Evolutionary conservation across 2,888 invertebrate species (phyloP).

Genomic region (Limulus polyphemus): DNA sequence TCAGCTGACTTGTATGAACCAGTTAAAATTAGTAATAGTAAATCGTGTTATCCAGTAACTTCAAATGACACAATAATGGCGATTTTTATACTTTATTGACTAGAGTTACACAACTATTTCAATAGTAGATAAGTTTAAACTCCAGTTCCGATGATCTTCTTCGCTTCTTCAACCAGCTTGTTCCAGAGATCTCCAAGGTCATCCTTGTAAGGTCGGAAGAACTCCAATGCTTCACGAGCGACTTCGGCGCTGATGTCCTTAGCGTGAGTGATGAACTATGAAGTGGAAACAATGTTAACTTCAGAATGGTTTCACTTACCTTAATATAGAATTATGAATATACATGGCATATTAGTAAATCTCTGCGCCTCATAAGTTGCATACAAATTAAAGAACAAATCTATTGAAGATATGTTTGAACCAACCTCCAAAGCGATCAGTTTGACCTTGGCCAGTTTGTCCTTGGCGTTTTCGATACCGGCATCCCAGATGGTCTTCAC

Average conservation of each 20-base stretch:
- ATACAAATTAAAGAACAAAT: no score
- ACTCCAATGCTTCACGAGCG: slow-evolving; percentile 16
- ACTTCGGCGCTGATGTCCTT: slow-evolving; percentile 18
- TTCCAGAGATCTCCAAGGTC: slow-evolving; percentile 17
- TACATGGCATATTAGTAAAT: no score
- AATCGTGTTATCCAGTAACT: no score
- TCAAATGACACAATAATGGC: no score
- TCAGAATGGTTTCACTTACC: no score
- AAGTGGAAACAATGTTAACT: neutral
- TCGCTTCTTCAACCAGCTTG: slow-evolving; percentile 17
- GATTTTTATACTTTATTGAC: no score
- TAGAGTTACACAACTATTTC: no score
- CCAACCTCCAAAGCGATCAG: slow-evolving; percentile 18
- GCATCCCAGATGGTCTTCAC: slow-evolving; percentile 10
- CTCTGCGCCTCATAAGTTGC: no score
- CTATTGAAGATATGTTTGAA: neutral
- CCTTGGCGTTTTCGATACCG: slow-evolving; percentile 16
- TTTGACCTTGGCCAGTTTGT: slow-evolving; percentile 14
- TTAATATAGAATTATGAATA: no score
- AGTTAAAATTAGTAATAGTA: no score
- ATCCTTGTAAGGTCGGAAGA: slow-evolving; percentile 20
- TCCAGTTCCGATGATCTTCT: slow-evolving; percentile 11
- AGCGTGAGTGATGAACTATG: slow-evolving; percentile 13
- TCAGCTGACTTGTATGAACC: no score
- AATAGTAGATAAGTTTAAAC: slow-evolving; percentile 7